A percentile compares a stretch with the other conserved stretches of the same genome.
Evolutionary conservation across 2,888 invertebrate species (phyloP).

Genomic region (Apodemia zela): DNA sequence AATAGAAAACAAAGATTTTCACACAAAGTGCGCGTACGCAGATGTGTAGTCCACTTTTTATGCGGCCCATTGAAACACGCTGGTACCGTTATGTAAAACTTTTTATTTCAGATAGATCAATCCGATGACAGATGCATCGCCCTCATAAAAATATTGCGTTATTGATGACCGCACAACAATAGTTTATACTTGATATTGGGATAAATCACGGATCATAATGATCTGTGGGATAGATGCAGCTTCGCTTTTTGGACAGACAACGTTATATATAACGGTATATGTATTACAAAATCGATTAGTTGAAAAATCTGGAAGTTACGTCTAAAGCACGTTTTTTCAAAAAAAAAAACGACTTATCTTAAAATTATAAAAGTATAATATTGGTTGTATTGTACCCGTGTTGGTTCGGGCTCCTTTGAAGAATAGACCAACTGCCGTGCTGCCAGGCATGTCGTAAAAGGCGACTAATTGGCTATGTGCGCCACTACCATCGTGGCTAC

Average conservation of each 20-base stretch:
- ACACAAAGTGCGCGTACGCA: slow-evolving; percentile 62
- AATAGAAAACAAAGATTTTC: slow-evolving; percentile 55
- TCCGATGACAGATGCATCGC: slow-evolving; percentile 38
- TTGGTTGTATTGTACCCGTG: too few relatives aligned
- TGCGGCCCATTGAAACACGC: slow-evolving; percentile 26
- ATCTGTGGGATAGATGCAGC: not conserved
- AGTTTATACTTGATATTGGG: slow-evolving; percentile 7
- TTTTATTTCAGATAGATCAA: slow-evolving; percentile 18
- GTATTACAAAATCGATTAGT: too few relatives aligned
- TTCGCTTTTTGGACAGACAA: not conserved
- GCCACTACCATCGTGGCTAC: too few relatives aligned
- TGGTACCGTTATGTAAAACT: slow-evolving; percentile 15
- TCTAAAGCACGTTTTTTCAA: too few relatives aligned
- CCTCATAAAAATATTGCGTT: slow-evolving; percentile 28
- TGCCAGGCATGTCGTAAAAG: too few relatives aligned
- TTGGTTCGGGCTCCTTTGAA: too few relatives aligned
- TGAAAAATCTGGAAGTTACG: too few relatives aligned
- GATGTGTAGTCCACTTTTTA: slow-evolving; percentile 71
- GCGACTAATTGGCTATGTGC: too few relatives aligned
- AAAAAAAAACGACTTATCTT: too few relatives aligned
- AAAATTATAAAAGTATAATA: too few relatives aligned
- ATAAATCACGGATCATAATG: not conserved
- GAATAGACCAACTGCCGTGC: too few relatives aligned
- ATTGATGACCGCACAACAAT: slow-evolving; percentile 22
- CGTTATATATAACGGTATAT: too few relatives aligned